Evolutionary conservation across 1,140 invertebrate genomes (phyloP), one percentile per base, ranked within the genome.

Genomic region (Dreissena polymorpha): DNA sequence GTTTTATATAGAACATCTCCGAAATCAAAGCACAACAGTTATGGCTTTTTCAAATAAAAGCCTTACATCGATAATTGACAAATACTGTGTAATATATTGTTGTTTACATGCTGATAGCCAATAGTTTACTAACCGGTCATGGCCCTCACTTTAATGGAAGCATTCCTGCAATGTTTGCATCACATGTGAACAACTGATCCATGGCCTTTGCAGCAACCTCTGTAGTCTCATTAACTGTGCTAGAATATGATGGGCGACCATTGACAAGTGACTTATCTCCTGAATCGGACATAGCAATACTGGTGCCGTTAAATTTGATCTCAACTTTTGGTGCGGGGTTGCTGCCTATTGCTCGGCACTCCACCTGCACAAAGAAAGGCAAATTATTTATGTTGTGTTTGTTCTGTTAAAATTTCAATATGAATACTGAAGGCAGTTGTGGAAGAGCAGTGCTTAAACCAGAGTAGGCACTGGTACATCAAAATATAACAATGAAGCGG

Each of bases 111-210:
- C 39, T 8, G 8, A 39, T 39, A 39, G 3, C 39, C 39, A 39
- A 39, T 39, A 39, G 2, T 39, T 39, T 8, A 78, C 76, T 78
- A 57, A 78, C 76, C 67, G 60, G 68, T 55, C 39, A 27, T 16
- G 14, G 69, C 76, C 53, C 57, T 70, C 53, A 78, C 14, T 10
- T n/a, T n/a, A 6, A 78, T 25, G 39, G 49, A 64, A 27, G 76
- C 76, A 8, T 27, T 13, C 76, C 76, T 29, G 76, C 21, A 39
- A 78, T 78, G 60, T 78, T 78, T 12, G 76, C 76, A 14, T 21
- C 55, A 49, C 76, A 78, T 21, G 25, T 10, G 13, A 78, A 51
- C 21, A 25, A 12, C 49, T 78, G 76, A n/a, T 60, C 57, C 57
- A 60, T 60, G 16, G 2, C 57, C 12, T 23, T 18, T 5, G 39